These are phyloP conservation scores for Ploceus nigricollis DNA, from an alignment of 2,113 vertebrate species.

Conservation along the genomic window DNA sequence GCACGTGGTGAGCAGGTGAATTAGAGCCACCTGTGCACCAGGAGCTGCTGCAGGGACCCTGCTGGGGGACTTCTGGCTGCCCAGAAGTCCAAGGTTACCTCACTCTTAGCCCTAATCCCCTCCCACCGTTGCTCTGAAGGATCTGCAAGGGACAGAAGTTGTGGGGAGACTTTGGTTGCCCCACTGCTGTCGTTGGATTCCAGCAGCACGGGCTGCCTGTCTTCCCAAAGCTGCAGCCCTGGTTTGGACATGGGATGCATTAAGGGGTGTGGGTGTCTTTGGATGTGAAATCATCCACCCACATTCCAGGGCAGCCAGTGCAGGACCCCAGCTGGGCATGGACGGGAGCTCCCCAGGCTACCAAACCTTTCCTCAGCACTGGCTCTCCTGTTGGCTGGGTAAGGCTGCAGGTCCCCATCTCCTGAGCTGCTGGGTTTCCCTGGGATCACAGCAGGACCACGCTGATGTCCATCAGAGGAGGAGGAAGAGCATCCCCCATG, in stretches of 20 bases:
- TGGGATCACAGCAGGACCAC: neutral
- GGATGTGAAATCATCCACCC: neutral
- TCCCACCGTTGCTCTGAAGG: neutral
- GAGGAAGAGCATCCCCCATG: neutral
- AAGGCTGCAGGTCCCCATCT: neutral
- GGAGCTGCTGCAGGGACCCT: neutral
- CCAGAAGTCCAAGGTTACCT: neutral
- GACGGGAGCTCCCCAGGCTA: neutral
- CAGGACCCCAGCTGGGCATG: neutral
- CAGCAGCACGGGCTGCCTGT: neutral
- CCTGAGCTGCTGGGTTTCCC: neutral
- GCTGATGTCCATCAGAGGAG: neutral
- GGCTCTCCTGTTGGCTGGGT: neutral
- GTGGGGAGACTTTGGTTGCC: neutral
- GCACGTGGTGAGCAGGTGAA: neutral
- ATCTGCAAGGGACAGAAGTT: neutral
- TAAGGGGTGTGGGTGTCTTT: neutral
- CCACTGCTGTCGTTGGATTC: accelerated
- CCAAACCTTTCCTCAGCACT: neutral
- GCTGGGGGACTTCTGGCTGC: neutral
- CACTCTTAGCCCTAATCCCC: neutral
- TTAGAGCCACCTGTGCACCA: neutral
- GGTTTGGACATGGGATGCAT: neutral
- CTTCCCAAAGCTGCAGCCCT: neutral
- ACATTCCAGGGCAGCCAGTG: neutral